Conservation (phyloP, 2,888 invertebrate species). For the Hyppa rectilinea region DNA sequence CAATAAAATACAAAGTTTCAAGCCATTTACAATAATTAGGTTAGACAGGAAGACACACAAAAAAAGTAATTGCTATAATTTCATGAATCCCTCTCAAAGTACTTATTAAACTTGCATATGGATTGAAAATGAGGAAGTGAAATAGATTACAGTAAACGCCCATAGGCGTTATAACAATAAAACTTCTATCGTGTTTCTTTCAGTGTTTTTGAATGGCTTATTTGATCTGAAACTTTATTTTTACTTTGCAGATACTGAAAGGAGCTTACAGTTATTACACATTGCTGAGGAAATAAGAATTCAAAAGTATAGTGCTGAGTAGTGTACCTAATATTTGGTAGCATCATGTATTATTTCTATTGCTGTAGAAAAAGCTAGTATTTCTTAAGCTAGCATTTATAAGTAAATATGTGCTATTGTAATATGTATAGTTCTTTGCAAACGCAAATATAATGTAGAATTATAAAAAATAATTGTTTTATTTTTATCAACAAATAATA, state of each 20-base stretch:
- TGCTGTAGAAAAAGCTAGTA: neutral
- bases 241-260: constrained; percentile 83
- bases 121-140: constrained; percentile 14
- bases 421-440: neutral
- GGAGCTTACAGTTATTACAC: constrained; percentile 88
- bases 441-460: constrained; percentile 1
- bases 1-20: too few species aligned
- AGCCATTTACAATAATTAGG: too few species aligned
- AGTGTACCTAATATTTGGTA: neutral
- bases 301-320: neutral
- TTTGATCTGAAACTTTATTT: constrained; percentile 8
- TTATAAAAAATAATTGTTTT: neutral
- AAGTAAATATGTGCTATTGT: neutral
- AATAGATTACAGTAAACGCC: too few species aligned
- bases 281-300: constrained; percentile 74
- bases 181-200: too few species aligned
- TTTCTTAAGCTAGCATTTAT: constrained; percentile 3
- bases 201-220: too few species aligned
- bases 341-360: neutral
- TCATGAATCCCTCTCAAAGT: too few species aligned
- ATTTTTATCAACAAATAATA: neutral
- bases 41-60: too few species aligned
- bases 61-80: too few species aligned
- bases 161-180: too few species aligned
- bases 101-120: constrained; percentile 6